These are phyloP conservation scores for Eilema caniola DNA, from an alignment of 2,888 invertebrate species.

Conservation along the genomic window DNA sequence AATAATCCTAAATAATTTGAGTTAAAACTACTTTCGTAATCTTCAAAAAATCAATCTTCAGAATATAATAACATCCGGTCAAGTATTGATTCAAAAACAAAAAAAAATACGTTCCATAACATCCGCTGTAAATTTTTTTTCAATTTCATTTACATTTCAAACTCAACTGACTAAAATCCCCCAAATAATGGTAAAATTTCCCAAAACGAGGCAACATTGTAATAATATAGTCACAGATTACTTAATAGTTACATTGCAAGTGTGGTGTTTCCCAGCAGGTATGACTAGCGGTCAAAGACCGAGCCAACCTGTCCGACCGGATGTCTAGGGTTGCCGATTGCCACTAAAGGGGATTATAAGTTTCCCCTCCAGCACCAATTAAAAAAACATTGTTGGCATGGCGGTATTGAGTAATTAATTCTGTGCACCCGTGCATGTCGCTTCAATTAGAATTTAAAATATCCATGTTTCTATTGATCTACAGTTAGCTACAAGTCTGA, in stretches of 20 bases:
- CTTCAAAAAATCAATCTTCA: no score
- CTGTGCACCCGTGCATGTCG: slow-evolving; percentile 26
- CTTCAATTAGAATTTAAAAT: slow-evolving; percentile 3
- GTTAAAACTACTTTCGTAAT: no score
- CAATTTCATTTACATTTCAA: no score
- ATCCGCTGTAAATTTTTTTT: no score
- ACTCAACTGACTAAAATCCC: slow-evolving; percentile 15
- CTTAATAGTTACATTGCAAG: slow-evolving; percentile 23
- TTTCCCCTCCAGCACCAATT: slow-evolving; percentile 55
- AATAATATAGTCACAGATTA: slow-evolving; percentile 12
- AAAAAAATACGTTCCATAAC: no score
- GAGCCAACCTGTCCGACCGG: slow-evolving; percentile 77
- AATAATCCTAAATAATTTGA: no score
- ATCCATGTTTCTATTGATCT: neutral
- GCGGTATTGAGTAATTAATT: slow-evolving; percentile 40
- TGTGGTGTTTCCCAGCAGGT: slow-evolving; percentile 45
- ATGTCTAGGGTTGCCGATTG: slow-evolving; percentile 75
- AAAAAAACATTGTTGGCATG: slow-evolving; percentile 29
- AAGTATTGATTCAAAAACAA: no score
- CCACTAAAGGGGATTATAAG: slow-evolving; percentile 61
- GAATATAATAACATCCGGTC: no score
- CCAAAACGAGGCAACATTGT: slow-evolving; percentile 15
- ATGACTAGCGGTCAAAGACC: slow-evolving; percentile 72
- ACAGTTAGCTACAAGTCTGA: no score
- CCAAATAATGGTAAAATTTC: slow-evolving; percentile 21